Evolutionary conservation across 2,888 invertebrate species (phyloP), one percentile per base, ranked within the genome.

Genomic region (Epistrophe grossulariae): DNA sequence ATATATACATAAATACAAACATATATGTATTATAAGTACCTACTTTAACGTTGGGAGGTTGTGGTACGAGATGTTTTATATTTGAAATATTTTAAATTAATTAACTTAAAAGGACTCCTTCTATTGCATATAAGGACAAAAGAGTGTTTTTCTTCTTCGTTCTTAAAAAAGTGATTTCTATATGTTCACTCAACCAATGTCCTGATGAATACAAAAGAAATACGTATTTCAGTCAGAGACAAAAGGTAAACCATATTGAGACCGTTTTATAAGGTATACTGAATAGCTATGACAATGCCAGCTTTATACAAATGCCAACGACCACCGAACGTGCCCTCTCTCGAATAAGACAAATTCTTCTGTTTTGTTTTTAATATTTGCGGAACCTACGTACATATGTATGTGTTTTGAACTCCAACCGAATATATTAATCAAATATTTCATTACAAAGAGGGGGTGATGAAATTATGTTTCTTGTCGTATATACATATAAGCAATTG

Each of bases 81-180:
- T 28, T 28, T 15, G 28, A 31, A 9, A 55, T 15, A 0, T n/a
- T 55, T 55, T n/a, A 13, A 59, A 19, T 35, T 59, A 59, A 59
- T 59, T 59, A 59, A 59, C 15, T 35, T 35, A 35, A 59, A 59
- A 35, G 59, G 35, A 35, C 35, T 57, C 9, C 9, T 24, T 31
- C 2, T 55, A 31, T 31, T 57, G 31, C 11, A 57, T 24, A 24
- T 57, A 17, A 35, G 11, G 7, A 35, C 35, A 17, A 59, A 17
- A 28, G 28, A 15, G 2, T 35, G 3, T 11, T 38, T 59, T 35
- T 11, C 35, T 59, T 4, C 4, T 35, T 17, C 7, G 2, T 38
- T 17, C 10, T 35, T 19, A 48, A 17, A 48, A 48, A n/a, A n/a
- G 0, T 50, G 5, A 10, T 50, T 11, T 59, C 1, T 57, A 9